Conservation (phyloP, 2,888 invertebrate genomes). For the Phortica magna region DNA sequence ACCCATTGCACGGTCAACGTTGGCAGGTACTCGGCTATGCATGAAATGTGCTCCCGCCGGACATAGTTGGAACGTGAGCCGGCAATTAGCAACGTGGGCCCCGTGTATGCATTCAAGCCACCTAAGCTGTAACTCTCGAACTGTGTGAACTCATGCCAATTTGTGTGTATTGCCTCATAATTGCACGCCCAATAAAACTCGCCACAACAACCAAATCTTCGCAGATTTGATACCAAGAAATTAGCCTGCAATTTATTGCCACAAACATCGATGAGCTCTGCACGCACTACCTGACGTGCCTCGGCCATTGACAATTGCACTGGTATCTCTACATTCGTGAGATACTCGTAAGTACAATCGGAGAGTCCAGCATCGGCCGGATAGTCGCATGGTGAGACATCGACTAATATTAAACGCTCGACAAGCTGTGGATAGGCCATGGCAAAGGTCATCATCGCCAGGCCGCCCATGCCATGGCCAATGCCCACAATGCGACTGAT, state of each 20-base stretch:
- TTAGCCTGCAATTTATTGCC: neutral
- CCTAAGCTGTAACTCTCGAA: neutral
- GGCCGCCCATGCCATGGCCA: slow-evolving; percentile 32
- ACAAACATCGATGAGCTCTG: neutral
- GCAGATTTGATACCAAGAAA: slow-evolving; percentile 6
- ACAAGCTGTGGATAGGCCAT: slow-evolving; percentile 30
- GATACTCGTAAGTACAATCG: neutral
- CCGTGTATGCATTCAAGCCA: neutral
- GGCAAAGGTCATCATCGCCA: slow-evolving; percentile 27
- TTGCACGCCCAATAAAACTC: slow-evolving; percentile 22
- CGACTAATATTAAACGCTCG: slow-evolving; percentile 23
- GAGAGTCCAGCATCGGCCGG: slow-evolving; percentile 13
- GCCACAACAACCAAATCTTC: neutral
- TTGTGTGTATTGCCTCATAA: slow-evolving; percentile 10
- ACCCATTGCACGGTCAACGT: slow-evolving; percentile 13
- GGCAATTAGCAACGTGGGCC: slow-evolving; percentile 25
- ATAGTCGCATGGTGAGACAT: neutral
- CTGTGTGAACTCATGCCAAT: slow-evolving; percentile 27
- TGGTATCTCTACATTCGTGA: neutral
- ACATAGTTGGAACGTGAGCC: slow-evolving; percentile 11
- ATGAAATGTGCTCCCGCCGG: neutral
- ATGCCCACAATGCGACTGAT: neutral
- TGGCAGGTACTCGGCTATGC: slow-evolving; percentile 12
- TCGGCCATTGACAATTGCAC: neutral
- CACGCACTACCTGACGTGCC: neutral